A percentile compares a stretch with the other conserved stretches of the same genome.
These are phyloP conservation scores for Cylas formicarius DNA, from an alignment of 1,140 invertebrate species.

Conservation along the genomic window DNA sequence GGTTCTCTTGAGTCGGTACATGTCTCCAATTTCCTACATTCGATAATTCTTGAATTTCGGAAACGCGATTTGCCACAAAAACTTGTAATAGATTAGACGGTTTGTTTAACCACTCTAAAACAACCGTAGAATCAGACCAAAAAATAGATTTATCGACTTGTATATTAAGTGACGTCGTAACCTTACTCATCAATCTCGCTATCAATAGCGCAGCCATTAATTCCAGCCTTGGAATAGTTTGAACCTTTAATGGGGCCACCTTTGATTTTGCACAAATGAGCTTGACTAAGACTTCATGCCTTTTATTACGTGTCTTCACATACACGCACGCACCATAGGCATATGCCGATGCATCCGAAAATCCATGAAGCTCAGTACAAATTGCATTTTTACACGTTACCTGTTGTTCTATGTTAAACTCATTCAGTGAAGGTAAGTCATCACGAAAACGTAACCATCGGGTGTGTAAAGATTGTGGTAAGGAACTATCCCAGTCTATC, in stretches of 20 bases:
- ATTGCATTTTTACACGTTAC: no score
- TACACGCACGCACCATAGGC: constrained; percentile 43
- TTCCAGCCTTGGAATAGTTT: constrained; percentile 34
- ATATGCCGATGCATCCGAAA: constrained; percentile 38
- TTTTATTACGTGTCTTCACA: constrained; percentile 19
- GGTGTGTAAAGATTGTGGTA: constrained; percentile 5
- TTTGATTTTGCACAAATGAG: constrained; percentile 34
- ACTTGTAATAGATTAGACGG: constrained; percentile 30
- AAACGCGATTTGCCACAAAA: constrained; percentile 13
- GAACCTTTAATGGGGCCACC: constrained; percentile 36
- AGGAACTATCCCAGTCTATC: constrained; percentile 21
- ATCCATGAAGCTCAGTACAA: constrained; percentile 39
- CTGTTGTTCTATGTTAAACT: no score
- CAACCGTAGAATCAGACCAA: constrained; percentile 8
- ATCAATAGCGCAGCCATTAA: constrained; percentile 35
- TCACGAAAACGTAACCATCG: constrained; percentile 6
- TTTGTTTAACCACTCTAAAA: constrained; percentile 25
- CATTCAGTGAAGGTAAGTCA: constrained; percentile 2
- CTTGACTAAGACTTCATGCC: constrained; percentile 8
- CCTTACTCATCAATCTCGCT: constrained; percentile 23
- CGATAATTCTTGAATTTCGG: constrained; percentile 13
- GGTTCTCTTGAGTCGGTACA: constrained; percentile 9
- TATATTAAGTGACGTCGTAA: constrained; percentile 1
- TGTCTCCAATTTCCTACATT: constrained; percentile 9
- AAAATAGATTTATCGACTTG: neutral